Evolutionary conservation across 2,113 vertebrate species (phyloP).

Genomic region (Pipa parva): DNA sequence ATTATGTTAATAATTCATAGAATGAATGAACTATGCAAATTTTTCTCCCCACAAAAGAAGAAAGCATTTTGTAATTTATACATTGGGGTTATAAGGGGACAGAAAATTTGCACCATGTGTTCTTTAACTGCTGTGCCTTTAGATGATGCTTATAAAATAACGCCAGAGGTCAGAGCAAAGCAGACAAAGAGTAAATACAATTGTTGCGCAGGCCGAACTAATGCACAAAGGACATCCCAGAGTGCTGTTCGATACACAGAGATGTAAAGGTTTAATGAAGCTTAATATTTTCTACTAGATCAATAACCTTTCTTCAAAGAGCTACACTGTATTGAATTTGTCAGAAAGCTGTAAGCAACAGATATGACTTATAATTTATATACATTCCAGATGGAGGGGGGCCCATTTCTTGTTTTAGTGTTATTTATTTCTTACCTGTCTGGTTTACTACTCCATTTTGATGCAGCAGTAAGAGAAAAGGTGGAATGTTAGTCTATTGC

Average conservation of each 20-base stretch:
- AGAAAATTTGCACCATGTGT: no score
- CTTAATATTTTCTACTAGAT: neutral
- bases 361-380: neutral
- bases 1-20: no score
- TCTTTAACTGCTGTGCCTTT: no score
- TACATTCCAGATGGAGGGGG: neutral
- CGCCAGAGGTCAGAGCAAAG: neutral
- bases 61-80: no score
- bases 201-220: neutral
- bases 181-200: neutral
- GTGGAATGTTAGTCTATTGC: slow-evolving; percentile 65
- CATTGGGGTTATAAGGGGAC: no score
- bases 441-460: slow-evolving; percentile 97
- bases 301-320: neutral
- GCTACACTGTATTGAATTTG: neutral
- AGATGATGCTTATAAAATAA: no score
- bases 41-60: no score
- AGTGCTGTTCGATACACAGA: neutral
- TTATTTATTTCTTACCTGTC: slow-evolving; percentile 88
- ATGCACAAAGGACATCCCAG: no score
- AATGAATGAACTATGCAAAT: no score
- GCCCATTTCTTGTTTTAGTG: slow-evolving; percentile 16
- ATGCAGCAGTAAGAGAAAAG: slow-evolving; percentile 74
- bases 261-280: neutral
- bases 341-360: neutral